Evolutionary conservation across 2,797 vertebrate genomes (phyloP).

Genomic region (Pteronotus mesoamericanus): DNA sequence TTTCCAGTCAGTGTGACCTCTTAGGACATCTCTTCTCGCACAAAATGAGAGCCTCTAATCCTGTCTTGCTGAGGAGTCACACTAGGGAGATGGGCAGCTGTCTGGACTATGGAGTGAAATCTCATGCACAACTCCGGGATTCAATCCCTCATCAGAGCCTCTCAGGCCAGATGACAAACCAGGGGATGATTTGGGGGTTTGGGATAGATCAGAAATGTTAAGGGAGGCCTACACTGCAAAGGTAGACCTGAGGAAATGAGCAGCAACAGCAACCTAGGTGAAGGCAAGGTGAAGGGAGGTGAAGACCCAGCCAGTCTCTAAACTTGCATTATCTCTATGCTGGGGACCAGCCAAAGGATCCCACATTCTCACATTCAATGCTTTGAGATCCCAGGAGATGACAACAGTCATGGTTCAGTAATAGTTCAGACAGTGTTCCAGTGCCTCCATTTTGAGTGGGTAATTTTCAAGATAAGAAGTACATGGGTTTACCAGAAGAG

Average conservation of each 20-base stretch:
- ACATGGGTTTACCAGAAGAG: neutral
- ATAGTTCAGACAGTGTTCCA: neutral
- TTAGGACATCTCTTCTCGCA: neutral
- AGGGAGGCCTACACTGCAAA: neutral
- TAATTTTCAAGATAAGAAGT: neutral
- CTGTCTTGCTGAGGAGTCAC: neutral
- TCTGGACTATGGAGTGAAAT: neutral
- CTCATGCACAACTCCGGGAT: neutral
- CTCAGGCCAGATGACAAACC: neutral
- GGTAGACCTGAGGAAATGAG: neutral
- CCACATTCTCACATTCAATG: neutral
- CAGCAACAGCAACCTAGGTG: neutral
- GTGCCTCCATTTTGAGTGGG: neutral
- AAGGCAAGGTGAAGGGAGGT: neutral
- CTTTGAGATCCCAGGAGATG: neutral
- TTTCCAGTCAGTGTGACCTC: neutral
- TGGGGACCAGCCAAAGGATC: neutral
- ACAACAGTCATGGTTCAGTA: neutral
- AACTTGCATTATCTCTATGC: neutral
- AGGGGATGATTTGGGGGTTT: neutral
- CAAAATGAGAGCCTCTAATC: neutral
- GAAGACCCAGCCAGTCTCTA: neutral
- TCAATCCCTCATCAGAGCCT: neutral
- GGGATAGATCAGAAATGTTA: neutral
- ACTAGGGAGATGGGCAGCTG: neutral